These are phyloP conservation scores for Lasioglossum marginatum DNA, from an alignment of 2,888 invertebrate genomes.

Conservation along the genomic window DNA sequence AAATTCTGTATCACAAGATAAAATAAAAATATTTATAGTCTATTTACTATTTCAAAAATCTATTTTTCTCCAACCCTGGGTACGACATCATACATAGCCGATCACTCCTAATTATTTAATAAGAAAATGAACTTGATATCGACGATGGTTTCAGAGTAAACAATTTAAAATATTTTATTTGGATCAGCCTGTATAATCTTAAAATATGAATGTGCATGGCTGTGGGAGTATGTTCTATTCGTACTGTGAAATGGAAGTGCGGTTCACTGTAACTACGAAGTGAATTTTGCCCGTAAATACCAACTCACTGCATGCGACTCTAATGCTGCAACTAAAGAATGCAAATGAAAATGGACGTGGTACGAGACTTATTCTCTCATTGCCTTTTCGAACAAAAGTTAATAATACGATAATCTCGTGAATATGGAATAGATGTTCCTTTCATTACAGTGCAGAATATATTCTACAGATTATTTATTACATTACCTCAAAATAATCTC, in stretches of 20 bases:
- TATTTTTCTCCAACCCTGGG: too few species aligned
- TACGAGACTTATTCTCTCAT: background rate
- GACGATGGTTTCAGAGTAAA: background rate
- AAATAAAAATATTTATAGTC: too few species aligned
- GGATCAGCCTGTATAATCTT: too few species aligned
- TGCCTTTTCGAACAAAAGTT: background rate
- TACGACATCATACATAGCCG: too few species aligned
- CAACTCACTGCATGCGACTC: background rate
- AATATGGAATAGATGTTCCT: background rate
- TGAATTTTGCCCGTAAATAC: conserved; percentile 24
- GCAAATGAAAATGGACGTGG: background rate
- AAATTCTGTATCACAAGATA: too few species aligned
- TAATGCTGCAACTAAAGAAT: conserved; percentile 21
- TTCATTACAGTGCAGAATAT: too few species aligned
- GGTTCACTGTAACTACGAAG: conserved; percentile 2
- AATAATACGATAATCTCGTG: background rate
- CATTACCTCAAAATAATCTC: too few species aligned
- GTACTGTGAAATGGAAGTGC: background rate
- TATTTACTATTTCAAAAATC: too few species aligned
- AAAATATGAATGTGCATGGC: too few species aligned
- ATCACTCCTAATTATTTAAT: background rate
- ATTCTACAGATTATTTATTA: too few species aligned
- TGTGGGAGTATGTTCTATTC: too few species aligned
- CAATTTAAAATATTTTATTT: too few species aligned
- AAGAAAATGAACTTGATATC: background rate